Conservation (phyloP, 2,888 invertebrate species). For the Drosophila rubida region DNA sequence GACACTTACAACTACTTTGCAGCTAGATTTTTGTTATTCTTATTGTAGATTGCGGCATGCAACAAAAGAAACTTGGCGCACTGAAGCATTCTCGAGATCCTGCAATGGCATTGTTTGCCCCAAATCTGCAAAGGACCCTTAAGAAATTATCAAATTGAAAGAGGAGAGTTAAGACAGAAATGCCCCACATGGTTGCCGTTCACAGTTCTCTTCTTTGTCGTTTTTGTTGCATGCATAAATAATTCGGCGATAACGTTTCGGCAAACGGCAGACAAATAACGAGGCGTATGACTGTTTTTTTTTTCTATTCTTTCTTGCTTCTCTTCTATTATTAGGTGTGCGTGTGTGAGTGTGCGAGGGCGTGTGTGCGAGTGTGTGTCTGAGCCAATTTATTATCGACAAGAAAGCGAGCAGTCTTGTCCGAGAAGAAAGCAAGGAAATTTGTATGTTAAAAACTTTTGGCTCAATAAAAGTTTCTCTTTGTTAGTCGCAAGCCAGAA, state of each 20-base stretch:
- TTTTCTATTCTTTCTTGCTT: constrained; percentile 6
- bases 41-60: constrained; percentile 39
- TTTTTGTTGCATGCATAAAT: constrained; percentile 74
- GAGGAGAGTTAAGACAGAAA: background rate
- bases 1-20: constrained; percentile 57
- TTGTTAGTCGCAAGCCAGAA: constrained; percentile 68
- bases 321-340: constrained; percentile 4
- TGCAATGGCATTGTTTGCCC: constrained; percentile 4
- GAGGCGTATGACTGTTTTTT: constrained; percentile 46
- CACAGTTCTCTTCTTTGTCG: constrained; percentile 35
- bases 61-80: constrained; percentile 24
- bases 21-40: constrained; percentile 30
- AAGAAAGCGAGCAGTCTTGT: constrained; percentile 56
- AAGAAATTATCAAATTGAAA: constrained; percentile 73
- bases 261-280: constrained; percentile 52
- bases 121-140: constrained; percentile 47
- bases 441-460: constrained; percentile 78
- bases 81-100: constrained; percentile 31
- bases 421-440: constrained; percentile 64
- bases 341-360: constrained; percentile 14
- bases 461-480: constrained; percentile 76
- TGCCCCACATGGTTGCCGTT: constrained; percentile 17
- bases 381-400: constrained; percentile 76
- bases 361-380: constrained; percentile 29
- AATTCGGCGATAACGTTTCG: constrained; percentile 75